A percentile compares a stretch with the other conserved stretches of the same genome.
Conservation (phyloP, 2,113 vertebrate species). For the Anolis carolinensis region DNA sequence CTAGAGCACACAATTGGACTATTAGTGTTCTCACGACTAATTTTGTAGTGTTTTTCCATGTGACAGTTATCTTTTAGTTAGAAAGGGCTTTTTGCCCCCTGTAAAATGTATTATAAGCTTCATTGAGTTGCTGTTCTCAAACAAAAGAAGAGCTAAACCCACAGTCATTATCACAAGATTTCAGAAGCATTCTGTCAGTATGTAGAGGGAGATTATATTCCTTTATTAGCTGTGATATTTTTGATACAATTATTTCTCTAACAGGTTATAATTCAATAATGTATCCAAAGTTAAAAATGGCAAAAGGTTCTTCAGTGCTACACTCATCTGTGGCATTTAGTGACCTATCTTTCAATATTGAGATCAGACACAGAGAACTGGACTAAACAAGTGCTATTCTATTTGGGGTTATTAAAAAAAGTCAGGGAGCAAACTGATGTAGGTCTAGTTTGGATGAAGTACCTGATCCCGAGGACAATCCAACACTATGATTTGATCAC, state of each 20-base stretch:
- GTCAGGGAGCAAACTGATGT: no score
- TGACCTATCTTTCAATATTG: no score
- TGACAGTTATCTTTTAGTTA: conserved; percentile 53
- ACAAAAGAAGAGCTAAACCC: conserved; percentile 53
- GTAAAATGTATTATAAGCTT: conserved; percentile 43
- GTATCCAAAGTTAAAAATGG: conserved; percentile 42
- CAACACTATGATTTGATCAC: no score
- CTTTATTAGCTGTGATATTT: conserved; percentile 59
- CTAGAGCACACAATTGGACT: neutral
- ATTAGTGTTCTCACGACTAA: neutral
- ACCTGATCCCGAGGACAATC: no score
- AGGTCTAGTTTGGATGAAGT: no score
- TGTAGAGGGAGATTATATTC: conserved; percentile 62
- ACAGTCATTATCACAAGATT: conserved; percentile 56
- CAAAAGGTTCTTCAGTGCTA: conserved; percentile 26
- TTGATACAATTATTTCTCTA: conserved; percentile 64
- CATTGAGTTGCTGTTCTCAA: conserved; percentile 54
- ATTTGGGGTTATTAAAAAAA: no score
- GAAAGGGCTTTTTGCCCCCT: conserved; percentile 27
- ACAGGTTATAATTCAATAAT: conserved; percentile 58
- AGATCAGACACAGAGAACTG: no score
- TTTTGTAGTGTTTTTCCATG: conserved; percentile 38
- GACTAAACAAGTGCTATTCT: no score
- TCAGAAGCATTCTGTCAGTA: conserved; percentile 61
- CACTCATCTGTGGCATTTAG: conserved; percentile 24